Evolutionary conservation across 2,797 vertebrate species (phyloP), one percentile per base, ranked within the genome.

Genomic region (Molossus alvarezi): DNA sequence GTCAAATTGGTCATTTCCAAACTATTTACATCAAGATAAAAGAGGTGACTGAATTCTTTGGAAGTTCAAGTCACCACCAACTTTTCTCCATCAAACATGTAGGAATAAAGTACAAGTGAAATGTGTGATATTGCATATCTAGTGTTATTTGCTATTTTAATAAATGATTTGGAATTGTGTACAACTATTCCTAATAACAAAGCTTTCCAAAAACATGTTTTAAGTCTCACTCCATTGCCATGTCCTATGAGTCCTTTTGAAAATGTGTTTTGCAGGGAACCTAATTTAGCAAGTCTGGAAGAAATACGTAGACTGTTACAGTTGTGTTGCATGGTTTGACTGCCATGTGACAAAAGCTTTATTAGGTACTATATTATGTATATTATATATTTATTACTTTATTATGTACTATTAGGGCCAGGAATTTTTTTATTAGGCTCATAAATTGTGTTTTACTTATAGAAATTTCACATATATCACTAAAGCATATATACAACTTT

Each of bases 1-100:
- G 90, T 92, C n/a, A 90, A 91, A 62, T 23, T 48, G 37, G 77
- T 85, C 62, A 92, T 93, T 94, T 94, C 20, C 27, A 91, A 96
- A 80, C 29, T 85, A 84, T 95, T 97, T 90, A 76, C 15, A 89
- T 80, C 41, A 62, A 84, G 45, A 77, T 58, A 41, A 94, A 92
- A 91, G 27, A 77, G 57, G 45, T 89, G 57, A 91, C n/a, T 64
- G 8, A 6, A n/a, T 93, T 71, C 73, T 90, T 92, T 85, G 51
- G 58, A 94, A 96, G 55, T 90, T 85, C 37, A 90, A 60, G 2
- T 75, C 25, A 73, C 18, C 12, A 45, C 77, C 29, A 89, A 51
- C 27, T 69, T 84, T 51, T 95, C 25, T 90, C 10, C 29, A 6
- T 58, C 10, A 79, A 67, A 80, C 57, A 48, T 33, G 11, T 5